These are phyloP conservation scores for Diabrotica undecimpunctata DNA, from an alignment of 1,140 invertebrate genomes.

Conservation along the genomic window DNA sequence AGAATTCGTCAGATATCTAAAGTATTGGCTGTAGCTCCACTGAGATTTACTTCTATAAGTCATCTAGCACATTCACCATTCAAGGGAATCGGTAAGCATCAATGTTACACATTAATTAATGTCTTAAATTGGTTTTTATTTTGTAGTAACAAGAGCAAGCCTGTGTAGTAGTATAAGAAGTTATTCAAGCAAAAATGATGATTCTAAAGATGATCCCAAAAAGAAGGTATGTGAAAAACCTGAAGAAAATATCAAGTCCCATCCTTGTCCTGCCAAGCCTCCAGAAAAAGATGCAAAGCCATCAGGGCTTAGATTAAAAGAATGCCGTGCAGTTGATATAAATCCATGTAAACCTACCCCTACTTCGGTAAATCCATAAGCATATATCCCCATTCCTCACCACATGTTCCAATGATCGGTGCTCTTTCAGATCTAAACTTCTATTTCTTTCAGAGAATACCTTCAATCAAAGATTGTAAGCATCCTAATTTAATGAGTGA, in stretches of 20 bases:
- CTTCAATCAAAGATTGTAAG: conserved; percentile 35
- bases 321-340: conserved; percentile 32
- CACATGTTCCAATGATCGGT: neutral
- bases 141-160: conserved; percentile 11
- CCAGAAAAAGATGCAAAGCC: conserved; percentile 3
- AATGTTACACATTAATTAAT: neutral
- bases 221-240: conserved; percentile 26
- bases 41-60: conserved; percentile 1
- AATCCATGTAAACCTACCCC: conserved; percentile 25
- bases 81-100: conserved; percentile 5
- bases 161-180: neutral
- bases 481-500: conserved; percentile 36
- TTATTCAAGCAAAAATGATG: conserved; percentile 7
- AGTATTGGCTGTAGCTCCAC: neutral
- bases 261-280: conserved; percentile 18
- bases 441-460: conserved; percentile 28
- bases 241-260: conserved; percentile 18
- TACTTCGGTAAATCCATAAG: neutral
- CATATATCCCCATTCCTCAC: neutral
- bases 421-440: conserved; percentile 10
- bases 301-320: conserved; percentile 25
- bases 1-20: conserved; percentile 3
- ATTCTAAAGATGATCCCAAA: conserved; percentile 11
- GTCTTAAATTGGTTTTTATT: neutral
- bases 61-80: neutral